These are phyloP conservation scores for Marisa cornuarietis DNA, from an alignment of 1,140 invertebrate species.

Conservation along the genomic window DNA sequence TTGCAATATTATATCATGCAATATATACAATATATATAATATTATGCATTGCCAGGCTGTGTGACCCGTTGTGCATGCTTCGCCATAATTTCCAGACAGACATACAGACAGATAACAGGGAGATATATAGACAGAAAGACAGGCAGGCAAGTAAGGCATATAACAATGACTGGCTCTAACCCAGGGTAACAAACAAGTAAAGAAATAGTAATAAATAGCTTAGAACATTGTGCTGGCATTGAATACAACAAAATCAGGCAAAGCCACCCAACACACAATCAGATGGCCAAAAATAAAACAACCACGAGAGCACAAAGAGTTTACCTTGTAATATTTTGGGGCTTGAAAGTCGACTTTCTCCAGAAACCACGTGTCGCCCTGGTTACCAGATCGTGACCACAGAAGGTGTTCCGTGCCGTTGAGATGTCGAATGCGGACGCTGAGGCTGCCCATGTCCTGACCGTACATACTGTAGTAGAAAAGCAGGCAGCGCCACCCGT, in stretches of 20 bases:
- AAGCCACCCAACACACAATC: not conserved
- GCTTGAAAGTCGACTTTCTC: constrained; percentile 24
- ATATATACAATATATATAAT: no score
- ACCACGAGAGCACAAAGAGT: not conserved
- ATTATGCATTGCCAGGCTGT: no score
- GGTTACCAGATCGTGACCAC: constrained; percentile 48
- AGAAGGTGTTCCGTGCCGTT: constrained; percentile 25
- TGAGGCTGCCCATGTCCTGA: constrained; percentile 29
- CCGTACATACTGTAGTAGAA: constrained; percentile 47
- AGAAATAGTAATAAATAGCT: no score
- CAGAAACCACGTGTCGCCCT: constrained; percentile 51
- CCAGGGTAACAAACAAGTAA: no score
- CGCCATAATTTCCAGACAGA: not conserved
- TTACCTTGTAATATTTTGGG: constrained; percentile 17
- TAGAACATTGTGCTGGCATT: no score
- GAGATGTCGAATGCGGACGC: constrained; percentile 16
- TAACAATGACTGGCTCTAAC: no score
- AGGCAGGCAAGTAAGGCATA: no score
- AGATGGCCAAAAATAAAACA: not conserved
- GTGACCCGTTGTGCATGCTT: not conserved
- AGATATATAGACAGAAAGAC: constrained; percentile 4
- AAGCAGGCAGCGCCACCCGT: constrained; percentile 21
- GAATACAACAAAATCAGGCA: not conserved
- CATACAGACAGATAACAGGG: constrained; percentile 1
- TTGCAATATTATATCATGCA: no score